Conservation (phyloP, 2,888 invertebrate genomes). For the Branchellion lobata region DNA sequence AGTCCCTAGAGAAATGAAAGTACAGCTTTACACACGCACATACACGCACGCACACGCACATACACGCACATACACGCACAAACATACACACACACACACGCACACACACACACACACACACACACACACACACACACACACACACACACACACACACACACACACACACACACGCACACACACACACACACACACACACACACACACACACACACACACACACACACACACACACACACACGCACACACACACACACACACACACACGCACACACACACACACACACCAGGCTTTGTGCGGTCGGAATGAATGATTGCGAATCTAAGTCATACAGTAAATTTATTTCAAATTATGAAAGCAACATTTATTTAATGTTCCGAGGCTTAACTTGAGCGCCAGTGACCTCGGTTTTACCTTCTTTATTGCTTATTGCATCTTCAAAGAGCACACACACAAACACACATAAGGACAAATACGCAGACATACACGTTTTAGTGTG, state of each 20-base stretch:
- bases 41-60: conserved; percentile 19
- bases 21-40: background rate
- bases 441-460: too few species aligned
- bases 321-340: too few species aligned
- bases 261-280: too few species aligned
- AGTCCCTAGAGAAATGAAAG: background rate
- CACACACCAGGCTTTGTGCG: too few species aligned
- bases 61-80: background rate
- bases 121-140: background rate
- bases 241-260: background rate
- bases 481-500: too few species aligned
- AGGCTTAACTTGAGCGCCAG: too few species aligned
- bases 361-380: too few species aligned
- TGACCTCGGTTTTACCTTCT: too few species aligned
- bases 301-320: too few species aligned
- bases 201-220: background rate
- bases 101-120: background rate
- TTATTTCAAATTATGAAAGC: too few species aligned
- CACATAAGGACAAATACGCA: too few species aligned
- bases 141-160: conserved; percentile 4
- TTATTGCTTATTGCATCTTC: too few species aligned
- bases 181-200: background rate
- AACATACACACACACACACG: background rate
- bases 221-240: conserved; percentile 5
- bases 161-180: conserved; percentile 2